phyloP scores from a whole-genome alignment of 1,140 invertebrate species.

The Drosophila yakuba region DNA sequence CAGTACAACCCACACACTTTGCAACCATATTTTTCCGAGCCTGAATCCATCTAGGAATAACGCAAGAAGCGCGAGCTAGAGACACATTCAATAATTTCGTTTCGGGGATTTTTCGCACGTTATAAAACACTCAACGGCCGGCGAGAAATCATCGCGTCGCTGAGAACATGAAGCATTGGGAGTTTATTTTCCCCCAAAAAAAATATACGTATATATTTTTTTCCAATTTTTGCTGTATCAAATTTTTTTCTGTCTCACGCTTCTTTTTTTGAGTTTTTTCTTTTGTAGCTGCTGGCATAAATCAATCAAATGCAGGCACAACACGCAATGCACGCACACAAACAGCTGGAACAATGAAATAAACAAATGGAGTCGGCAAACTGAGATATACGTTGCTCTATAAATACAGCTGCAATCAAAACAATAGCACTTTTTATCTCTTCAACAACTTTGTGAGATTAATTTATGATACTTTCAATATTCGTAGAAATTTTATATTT shows the following conservation, averaged over 20 bases:
- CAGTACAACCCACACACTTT: not conserved
- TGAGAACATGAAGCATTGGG: slow-evolving; percentile 69
- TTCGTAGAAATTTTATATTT: not conserved
- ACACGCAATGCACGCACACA: slow-evolving; percentile 64
- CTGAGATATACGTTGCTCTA: slow-evolving; percentile 21
- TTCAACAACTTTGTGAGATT: too few relatives aligned
- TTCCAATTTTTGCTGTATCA: slow-evolving; percentile 36
- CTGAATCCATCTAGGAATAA: slow-evolving; percentile 28
- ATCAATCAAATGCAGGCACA: slow-evolving; percentile 77
- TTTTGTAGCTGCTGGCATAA: slow-evolving; percentile 56
- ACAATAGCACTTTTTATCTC: not conserved
- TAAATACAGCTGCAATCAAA: not conserved
- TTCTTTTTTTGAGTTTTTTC: slow-evolving; percentile 3
- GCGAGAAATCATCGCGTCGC: slow-evolving; percentile 38
- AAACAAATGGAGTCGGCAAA: slow-evolving; percentile 28
- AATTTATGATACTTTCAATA: too few relatives aligned
- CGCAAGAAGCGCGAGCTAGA: slow-evolving; percentile 2
- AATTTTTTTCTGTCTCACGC: slow-evolving; percentile 8
- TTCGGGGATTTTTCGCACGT: slow-evolving; percentile 68
- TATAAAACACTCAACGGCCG: slow-evolving; percentile 76
- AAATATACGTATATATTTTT: slow-evolving; percentile 20
- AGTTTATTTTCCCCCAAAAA: slow-evolving; percentile 67
- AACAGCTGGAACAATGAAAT: slow-evolving; percentile 6
- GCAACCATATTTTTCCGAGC: slow-evolving; percentile 22
- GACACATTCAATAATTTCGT: slow-evolving; percentile 71